phyloP scores from a whole-genome alignment of 2,797 vertebrate species.

The Epinephelus malabaricus region DNA sequence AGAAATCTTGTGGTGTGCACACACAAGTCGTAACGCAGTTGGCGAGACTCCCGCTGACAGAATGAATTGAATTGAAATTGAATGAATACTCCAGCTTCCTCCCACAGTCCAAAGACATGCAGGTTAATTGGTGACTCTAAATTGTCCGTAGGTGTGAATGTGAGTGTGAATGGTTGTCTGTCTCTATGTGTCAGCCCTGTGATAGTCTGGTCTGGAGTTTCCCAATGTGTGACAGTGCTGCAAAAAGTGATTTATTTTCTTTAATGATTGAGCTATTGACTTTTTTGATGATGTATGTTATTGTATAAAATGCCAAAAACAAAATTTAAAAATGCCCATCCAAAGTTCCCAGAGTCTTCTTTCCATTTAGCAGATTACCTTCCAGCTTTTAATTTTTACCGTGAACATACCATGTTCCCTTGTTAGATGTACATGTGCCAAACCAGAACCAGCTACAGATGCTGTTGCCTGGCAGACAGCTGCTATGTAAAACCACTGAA shows the following conservation, averaged over 20 bases:
- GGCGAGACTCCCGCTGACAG: no score
- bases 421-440: constrained; percentile 1
- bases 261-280: background rate
- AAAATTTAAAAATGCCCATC: background rate
- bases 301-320: no score
- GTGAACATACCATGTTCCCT: background rate
- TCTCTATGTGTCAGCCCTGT: no score
- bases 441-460: constrained; percentile 13
- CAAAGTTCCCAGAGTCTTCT: background rate
- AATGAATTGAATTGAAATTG: no score
- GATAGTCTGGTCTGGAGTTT: background rate
- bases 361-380: background rate
- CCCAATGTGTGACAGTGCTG: background rate
- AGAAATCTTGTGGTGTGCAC: no score
- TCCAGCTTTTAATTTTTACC: background rate
- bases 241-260: background rate
- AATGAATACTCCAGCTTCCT: no score
- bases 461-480: constrained; percentile 3
- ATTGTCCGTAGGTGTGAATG: no score
- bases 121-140: no score
- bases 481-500: constrained; percentile 29
- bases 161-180: no score
- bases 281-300: background rate
- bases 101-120: no score
- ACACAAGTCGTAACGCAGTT: no score